These are phyloP conservation scores for Blennius ocellaris DNA, from an alignment of 2,113 vertebrate genomes.

Conservation along the genomic window DNA sequence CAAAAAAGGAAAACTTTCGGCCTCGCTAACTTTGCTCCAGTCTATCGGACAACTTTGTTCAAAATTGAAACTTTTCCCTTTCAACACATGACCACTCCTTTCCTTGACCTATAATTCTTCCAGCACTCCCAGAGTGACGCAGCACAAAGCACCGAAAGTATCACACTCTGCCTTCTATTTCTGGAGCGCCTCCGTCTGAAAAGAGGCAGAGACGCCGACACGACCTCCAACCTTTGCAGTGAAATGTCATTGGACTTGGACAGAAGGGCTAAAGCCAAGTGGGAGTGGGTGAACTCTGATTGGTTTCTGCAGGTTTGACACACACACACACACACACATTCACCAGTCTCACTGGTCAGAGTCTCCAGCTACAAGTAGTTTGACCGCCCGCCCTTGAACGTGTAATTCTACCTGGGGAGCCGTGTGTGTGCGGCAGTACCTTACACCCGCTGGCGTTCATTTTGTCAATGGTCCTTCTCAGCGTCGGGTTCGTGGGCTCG, in stretches of 20 bases:
- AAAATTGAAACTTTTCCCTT: conserved; percentile 21
- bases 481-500: conserved; percentile 86
- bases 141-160: conserved; percentile 51
- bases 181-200: conserved; percentile 39
- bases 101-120: conserved; percentile 47
- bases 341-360: neutral
- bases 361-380: neutral
- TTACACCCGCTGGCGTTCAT: conserved; percentile 95
- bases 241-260: conserved; percentile 74
- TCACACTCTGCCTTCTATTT: conserved; percentile 58
- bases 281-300: conserved; percentile 9
- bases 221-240: conserved; percentile 81
- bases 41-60: neutral
- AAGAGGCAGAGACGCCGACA: conserved; percentile 66
- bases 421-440: conserved; percentile 76
- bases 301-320: neutral
- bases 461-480: conserved; percentile 90
- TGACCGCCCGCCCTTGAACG: neutral
- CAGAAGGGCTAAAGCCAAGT: conserved; percentile 4
- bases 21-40: neutral
- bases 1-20: neutral
- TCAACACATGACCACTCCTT: conserved; percentile 31
- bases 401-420: conserved; percentile 15
- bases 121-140: conserved; percentile 44
- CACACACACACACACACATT: neutral